A percentile compares a stretch with the other conserved stretches of the same genome.
These are phyloP conservation scores for Malurus splendens DNA, from an alignment of 2,797 vertebrate species.

Conservation along the genomic window DNA sequence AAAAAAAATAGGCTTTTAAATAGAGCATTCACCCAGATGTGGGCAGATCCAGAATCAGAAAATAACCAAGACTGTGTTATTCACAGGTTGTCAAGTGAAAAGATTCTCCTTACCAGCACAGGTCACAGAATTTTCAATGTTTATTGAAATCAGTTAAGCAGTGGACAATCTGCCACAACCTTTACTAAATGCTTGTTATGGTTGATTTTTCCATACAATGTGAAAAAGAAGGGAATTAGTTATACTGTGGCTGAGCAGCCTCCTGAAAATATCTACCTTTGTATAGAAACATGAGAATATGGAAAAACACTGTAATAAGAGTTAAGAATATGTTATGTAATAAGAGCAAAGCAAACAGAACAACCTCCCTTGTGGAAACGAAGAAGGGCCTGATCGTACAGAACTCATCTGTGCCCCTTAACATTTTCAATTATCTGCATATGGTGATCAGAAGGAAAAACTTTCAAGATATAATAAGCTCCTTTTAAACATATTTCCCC, in stretches of 20 bases:
- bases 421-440: background rate
- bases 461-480: background rate
- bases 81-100: background rate
- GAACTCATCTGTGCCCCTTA: background rate
- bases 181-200: background rate
- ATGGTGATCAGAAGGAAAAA: background rate
- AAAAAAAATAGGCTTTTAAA: background rate
- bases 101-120: background rate
- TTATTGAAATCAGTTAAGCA: background rate
- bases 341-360: background rate
- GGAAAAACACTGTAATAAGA: background rate
- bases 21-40: background rate
- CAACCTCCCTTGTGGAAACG: background rate
- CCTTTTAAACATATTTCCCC: background rate
- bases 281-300: background rate
- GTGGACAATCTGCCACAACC: background rate
- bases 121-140: background rate
- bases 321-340: background rate
- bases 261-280: background rate
- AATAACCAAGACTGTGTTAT: background rate
- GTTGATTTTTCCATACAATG: background rate
- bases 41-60: background rate
- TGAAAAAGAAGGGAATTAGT: background rate
- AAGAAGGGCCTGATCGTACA: background rate
- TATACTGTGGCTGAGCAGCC: background rate